phyloP scores from a whole-genome alignment of 2,797 vertebrate species.

The Sarcophilus harrisii region DNA sequence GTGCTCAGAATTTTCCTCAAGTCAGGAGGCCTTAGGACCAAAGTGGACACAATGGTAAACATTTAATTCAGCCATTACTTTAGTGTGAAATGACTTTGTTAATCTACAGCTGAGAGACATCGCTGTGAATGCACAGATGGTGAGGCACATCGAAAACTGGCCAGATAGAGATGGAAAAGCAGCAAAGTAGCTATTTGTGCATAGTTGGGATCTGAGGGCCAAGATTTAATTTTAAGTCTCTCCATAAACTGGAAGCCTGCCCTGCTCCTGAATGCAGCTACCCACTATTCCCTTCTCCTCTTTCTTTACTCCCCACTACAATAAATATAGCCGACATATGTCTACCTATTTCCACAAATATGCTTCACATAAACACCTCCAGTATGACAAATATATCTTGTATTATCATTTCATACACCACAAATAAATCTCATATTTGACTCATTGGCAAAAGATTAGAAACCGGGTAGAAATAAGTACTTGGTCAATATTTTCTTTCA shows the following conservation, averaged over 20 bases:
- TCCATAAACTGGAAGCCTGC: background rate
- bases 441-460: background rate
- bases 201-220: background rate
- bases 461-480: background rate
- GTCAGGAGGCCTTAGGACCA: background rate
- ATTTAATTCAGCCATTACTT: background rate
- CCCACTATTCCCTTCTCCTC: background rate
- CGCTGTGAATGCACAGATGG: background rate
- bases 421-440: background rate
- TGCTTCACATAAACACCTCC: background rate
- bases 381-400: background rate
- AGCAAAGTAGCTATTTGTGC: background rate
- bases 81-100: background rate
- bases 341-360: slow-evolving; percentile 1
- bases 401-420: background rate
- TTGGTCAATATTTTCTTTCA: background rate
- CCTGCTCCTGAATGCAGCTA: background rate
- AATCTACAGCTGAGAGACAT: background rate
- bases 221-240: background rate
- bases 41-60: background rate
- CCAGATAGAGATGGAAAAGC: background rate
- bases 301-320: background rate
- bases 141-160: background rate
- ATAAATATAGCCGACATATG: slow-evolving; percentile 3
- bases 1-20: background rate